These are phyloP conservation scores for Drosophila kurseongensis DNA, from an alignment of 1,140 invertebrate species.

Conservation along the genomic window DNA sequence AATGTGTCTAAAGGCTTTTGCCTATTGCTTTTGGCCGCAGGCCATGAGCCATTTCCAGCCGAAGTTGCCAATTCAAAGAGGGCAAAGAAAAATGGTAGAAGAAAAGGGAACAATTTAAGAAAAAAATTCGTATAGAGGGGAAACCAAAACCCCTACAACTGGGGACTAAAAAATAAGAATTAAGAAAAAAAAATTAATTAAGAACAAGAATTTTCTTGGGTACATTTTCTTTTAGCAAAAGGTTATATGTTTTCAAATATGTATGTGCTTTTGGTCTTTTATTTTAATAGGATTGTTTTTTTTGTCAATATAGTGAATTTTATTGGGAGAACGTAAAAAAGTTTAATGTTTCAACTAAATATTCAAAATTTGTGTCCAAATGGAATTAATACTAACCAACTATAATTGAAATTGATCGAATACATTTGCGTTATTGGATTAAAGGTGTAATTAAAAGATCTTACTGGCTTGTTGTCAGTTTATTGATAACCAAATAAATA, in stretches of 20 bases:
- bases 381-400: too few species aligned
- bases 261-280: too few species aligned
- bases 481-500: not conserved
- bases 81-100: not conserved
- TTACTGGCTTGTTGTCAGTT: too few species aligned
- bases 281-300: too few species aligned
- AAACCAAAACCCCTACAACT: not conserved
- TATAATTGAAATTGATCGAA: too few species aligned
- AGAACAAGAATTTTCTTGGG: not conserved
- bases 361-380: too few species aligned
- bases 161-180: not conserved
- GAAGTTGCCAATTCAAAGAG: conserved; percentile 16
- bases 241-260: too few species aligned
- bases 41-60: conserved; percentile 11
- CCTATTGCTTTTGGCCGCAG: conserved; percentile 26
- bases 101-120: not conserved
- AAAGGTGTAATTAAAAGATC: too few species aligned
- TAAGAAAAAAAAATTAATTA: not conserved
- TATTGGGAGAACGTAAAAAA: too few species aligned
- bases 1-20: conserved; percentile 44
- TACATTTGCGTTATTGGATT: too few species aligned
- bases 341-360: too few species aligned
- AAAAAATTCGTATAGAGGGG: not conserved
- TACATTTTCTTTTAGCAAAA: not conserved
- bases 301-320: too few species aligned